Evolutionary conservation across 2,113 vertebrate genomes (phyloP).

Genomic region (Planiliza haematocheilus): DNA sequence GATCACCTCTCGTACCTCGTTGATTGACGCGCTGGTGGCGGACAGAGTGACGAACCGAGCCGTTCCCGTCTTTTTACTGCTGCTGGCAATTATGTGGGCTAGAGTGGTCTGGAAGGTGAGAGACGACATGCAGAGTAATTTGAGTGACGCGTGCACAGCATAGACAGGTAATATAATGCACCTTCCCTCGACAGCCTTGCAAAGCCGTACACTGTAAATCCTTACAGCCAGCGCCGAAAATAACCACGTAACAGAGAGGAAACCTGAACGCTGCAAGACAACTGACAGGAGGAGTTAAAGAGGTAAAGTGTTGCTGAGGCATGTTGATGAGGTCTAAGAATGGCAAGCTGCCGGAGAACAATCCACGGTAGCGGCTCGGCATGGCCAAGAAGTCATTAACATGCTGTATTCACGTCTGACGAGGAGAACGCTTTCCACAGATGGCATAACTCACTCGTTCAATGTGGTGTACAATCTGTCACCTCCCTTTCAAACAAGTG

Average conservation of each 20-base stretch:
- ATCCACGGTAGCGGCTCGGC: neutral
- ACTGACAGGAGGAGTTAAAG: constrained; percentile 11
- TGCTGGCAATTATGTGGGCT: constrained; percentile 94
- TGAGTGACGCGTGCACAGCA: neutral
- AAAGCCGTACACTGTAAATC: constrained; percentile 10
- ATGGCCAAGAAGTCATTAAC: constrained; percentile 43
- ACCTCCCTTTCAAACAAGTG: too few relatives aligned
- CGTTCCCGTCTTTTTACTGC: constrained; percentile 87
- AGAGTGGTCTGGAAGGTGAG: constrained; percentile 90
- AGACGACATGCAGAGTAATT: neutral
- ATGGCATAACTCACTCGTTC: neutral
- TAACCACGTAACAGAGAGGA: constrained; percentile 15
- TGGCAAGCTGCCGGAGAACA: constrained; percentile 6
- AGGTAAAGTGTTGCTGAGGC: constrained; percentile 38
- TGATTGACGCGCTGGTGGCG: constrained; percentile 91
- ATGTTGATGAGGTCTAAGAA: constrained; percentile 46
- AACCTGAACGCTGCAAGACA: constrained; percentile 15
- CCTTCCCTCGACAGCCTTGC: neutral
- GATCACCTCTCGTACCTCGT: constrained; percentile 94
- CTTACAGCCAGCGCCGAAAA: constrained; percentile 20
- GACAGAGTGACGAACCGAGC: constrained; percentile 92
- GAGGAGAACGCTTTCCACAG: neutral
- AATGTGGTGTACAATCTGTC: neutral
- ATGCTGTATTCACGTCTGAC: constrained; percentile 9
- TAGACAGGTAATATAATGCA: neutral